Evolutionary conservation across 1,140 invertebrate species (phyloP).

Genomic region (Drosophila chauvacae): DNA sequence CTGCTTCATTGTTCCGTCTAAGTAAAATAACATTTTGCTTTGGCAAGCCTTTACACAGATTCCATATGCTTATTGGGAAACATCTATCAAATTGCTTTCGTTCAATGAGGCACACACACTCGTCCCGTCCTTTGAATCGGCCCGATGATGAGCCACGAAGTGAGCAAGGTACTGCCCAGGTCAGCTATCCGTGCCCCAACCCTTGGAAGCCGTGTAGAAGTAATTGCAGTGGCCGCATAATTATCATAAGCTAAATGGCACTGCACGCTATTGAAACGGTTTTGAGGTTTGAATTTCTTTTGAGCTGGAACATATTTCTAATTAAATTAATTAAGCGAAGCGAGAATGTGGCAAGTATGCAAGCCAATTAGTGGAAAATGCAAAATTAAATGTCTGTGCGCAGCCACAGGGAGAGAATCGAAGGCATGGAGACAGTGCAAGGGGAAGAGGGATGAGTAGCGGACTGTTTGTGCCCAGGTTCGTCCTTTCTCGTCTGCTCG

Average conservation of each 20-base stretch:
- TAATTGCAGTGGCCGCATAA: slow-evolving; percentile 41
- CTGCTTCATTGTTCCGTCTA: not conserved
- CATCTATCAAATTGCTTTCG: slow-evolving; percentile 1
- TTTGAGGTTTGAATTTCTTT: slow-evolving; percentile 57
- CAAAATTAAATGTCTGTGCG: slow-evolving; percentile 76
- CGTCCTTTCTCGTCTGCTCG: slow-evolving; percentile 9
- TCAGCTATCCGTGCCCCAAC: not conserved
- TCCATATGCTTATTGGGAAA: slow-evolving; percentile 2
- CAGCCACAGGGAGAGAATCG: not conserved
- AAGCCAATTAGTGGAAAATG: slow-evolving; percentile 80
- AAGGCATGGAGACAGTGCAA: not conserved
- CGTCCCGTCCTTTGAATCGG: slow-evolving; percentile 20
- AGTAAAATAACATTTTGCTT: not conserved
- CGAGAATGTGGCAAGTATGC: slow-evolving; percentile 68
- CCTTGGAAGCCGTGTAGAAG: slow-evolving; percentile 9
- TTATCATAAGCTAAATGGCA: slow-evolving; percentile 51
- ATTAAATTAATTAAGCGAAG: slow-evolving; percentile 81
- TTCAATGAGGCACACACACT: slow-evolving; percentile 17
- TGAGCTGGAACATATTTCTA: slow-evolving; percentile 76
- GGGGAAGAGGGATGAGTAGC: not conserved
- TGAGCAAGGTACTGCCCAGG: slow-evolving; percentile 16
- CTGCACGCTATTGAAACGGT: slow-evolving; percentile 44
- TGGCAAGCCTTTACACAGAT: not conserved
- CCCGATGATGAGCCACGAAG: slow-evolving; percentile 41
- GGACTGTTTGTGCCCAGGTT: slow-evolving; percentile 25